Evolutionary conservation across 2,888 invertebrate species (phyloP), one percentile per base, ranked within the genome.

Genomic region (Glyphotaelius pellucidus): DNA sequence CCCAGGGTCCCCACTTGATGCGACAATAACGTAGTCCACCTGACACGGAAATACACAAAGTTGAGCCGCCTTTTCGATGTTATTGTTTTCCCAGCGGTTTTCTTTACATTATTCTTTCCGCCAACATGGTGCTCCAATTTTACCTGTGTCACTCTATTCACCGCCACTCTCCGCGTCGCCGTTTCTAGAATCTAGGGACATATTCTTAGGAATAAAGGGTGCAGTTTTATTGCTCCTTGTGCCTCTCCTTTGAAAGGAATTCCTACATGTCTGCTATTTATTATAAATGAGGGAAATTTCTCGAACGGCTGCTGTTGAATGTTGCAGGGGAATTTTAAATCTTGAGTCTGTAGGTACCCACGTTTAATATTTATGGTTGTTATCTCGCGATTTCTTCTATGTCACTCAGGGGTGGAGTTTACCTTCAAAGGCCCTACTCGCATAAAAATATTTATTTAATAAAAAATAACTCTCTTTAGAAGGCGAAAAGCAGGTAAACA

Each of bases 141-240:
- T 42, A n/a, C 42, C 86, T 47, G 47, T 86, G 32, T 86, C 86
- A n/a, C 67, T 67, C 25, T 67, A 67, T 86, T 47, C 25, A 30
- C 86, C 86, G 86, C 86, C 47, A 42, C 86, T 86, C 42, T 86
- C 42, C 86, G n/a, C 42, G 47, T 42, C n/a, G 86, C n/a, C 47
- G n/a, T 42, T 85, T 42, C 15, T n/a, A 86, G 30, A 47, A 86
- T 67, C 67, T 19, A 25, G 25, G 38, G 42, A 30, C 85, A n/a
- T 42, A 19, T 85, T 86, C 35, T n/a, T 25, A 7, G 35, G 38
- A 38, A 83, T 9, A 25, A 25, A 32, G 32, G 83, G 83, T 83
- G 83, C 83, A 35, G 35, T 83, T 83, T 32, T 83, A 83, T 83
- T 38, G 83, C 32, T 83, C 9, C 83, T 38, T 83, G 7, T 35